Evolutionary conservation across 2,797 vertebrate genomes (phyloP).

Genomic region (Eleutherodactylus coqui): DNA sequence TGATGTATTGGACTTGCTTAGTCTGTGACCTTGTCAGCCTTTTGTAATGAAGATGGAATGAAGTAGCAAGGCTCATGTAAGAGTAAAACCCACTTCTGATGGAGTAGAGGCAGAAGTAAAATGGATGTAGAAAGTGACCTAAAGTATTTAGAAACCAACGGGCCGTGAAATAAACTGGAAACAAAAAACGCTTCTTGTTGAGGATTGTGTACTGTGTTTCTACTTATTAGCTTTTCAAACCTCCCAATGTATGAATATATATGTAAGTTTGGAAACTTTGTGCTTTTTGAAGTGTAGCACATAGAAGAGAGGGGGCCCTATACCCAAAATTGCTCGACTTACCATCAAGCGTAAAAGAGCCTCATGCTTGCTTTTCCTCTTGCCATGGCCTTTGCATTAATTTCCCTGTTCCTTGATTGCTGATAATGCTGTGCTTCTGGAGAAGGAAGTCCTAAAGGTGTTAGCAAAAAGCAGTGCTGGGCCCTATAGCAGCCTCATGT

Average conservation of each 20-base stretch:
- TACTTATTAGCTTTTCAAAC: neutral
- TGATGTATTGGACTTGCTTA: conserved; percentile 24
- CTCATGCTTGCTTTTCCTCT: no score
- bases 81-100: conserved; percentile 38
- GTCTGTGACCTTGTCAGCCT: conserved; percentile 39
- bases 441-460: no score
- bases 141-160: conserved; percentile 40
- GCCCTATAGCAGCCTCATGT: no score
- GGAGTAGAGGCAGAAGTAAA: neutral
- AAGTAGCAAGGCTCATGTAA: conserved; percentile 12
- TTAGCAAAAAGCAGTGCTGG: no score
- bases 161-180: conserved; percentile 45
- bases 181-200: neutral
- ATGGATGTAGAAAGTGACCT: conserved; percentile 26
- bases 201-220: neutral
- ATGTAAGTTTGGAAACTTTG: neutral
- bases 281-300: no score
- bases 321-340: neutral
- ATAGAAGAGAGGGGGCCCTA: neutral
- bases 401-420: no score
- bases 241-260: neutral
- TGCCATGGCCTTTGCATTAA: no score
- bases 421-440: no score
- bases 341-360: no score
- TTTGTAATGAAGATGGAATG: conserved; percentile 43